These are phyloP conservation scores for Priapulus caudatus DNA, from an alignment of 2,888 invertebrate species.

Conservation along the genomic window DNA sequence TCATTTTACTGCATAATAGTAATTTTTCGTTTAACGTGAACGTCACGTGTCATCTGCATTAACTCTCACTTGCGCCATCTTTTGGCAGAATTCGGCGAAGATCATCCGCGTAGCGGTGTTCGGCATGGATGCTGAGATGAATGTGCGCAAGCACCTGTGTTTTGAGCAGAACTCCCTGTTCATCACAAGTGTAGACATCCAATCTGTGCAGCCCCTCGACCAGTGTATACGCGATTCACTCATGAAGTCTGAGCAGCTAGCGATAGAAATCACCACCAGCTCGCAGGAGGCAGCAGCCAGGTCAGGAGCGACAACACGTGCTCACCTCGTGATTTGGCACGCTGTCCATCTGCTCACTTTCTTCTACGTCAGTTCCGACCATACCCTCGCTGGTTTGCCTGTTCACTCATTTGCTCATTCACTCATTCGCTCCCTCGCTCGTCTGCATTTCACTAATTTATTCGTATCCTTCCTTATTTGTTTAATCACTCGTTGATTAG, in stretches of 20 bases:
- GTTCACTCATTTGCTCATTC: too few species aligned
- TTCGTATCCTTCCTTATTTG: too few species aligned
- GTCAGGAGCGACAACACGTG: slow-evolving; percentile 24
- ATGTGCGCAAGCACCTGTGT: slow-evolving; percentile 37
- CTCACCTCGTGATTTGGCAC: too few species aligned
- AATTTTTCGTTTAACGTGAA: background rate
- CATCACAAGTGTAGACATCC: slow-evolving; percentile 43
- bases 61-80: slow-evolving; percentile 4
- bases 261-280: slow-evolving; percentile 45
- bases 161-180: slow-evolving; percentile 42
- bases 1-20: background rate
- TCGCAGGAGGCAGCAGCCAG: slow-evolving; percentile 44
- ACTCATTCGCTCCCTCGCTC: too few species aligned
- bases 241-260: slow-evolving; percentile 44
- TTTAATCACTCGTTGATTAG: too few species aligned
- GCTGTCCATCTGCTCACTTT: too few species aligned
- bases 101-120: slow-evolving; percentile 43
- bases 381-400: too few species aligned
- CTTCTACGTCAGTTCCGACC: too few species aligned
- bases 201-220: slow-evolving; percentile 44
- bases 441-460: too few species aligned
- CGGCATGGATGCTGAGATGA: slow-evolving; percentile 40
- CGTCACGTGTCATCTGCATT: background rate
- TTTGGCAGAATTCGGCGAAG: slow-evolving; percentile 40
- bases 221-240: slow-evolving; percentile 43